Base-by-base conservation (phyloP, 2,113 vertebrate genomes). In the Nothobranchius kuhntae region DNA sequence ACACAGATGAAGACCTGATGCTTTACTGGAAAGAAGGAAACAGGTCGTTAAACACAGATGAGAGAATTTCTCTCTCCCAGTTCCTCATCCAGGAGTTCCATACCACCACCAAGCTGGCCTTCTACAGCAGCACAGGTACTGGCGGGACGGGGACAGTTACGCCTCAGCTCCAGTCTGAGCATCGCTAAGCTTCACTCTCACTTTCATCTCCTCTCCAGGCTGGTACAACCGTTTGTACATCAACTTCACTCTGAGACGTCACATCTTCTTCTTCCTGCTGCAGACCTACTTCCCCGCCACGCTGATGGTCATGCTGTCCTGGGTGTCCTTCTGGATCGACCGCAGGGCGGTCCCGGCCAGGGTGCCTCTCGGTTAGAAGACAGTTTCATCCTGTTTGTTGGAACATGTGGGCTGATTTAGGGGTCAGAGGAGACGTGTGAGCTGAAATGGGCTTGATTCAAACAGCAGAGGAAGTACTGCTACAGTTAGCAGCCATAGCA, bases 21-120 rank as follows among this genome's bases (percentile, higher is more conserved):
- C 90, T 98, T 1, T 97, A 97, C 88, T 98, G 96, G 96, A 98
- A 97, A 87, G 94, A 96, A 48, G 96, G 96, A 42, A 98, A 98
- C 0, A 92, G 95, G 53, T 98, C 96, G 30, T 80, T 98, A 47
- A 95, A 94, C 90, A 97, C 95, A 4, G 96, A 98, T 4, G 96
- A 98, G 70, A 92, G 92, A 63, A 98, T 98, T 83, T 98, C 96
- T 0, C 86, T 98, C 9, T 98, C 96, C 13, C 96, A 98, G 91
- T 98, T 98, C 72, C 94, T 97, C 77, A 98, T 98, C 67, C 96
- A 97, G 73, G 93, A 97, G 80, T 98, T 98, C 79, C 96, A 95
- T 81, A 98, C 95, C 15, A 95, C 95, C 65, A 92, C 95, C 1
- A 96, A 93, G 64, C 91, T 98, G 26, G 96, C 96, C 46, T 98